Evolutionary conservation across 2,113 vertebrate genomes (phyloP).

Genomic region (Oreochromis tanganicae): DNA sequence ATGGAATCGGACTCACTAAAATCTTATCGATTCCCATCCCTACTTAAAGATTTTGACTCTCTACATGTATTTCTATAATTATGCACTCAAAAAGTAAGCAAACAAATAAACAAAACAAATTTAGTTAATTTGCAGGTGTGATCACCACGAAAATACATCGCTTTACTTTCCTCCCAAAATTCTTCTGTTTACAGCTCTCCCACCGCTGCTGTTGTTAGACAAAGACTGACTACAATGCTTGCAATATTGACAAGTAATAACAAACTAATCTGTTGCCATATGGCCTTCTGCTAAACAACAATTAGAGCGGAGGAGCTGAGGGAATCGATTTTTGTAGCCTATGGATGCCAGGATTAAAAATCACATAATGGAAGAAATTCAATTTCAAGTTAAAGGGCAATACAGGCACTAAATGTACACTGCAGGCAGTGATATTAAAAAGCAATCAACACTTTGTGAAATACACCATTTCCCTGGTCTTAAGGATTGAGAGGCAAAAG

Average conservation of each 20-base stretch:
- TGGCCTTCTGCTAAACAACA: slow-evolving; percentile 48
- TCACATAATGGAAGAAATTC: slow-evolving; percentile 71
- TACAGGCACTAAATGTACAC: slow-evolving; percentile 61
- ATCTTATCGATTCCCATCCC: neutral
- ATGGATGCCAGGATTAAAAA: slow-evolving; percentile 65
- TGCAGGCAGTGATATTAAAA: slow-evolving; percentile 71
- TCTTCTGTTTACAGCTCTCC: neutral
- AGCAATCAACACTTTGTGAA: slow-evolving; percentile 67
- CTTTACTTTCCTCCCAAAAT: neutral
- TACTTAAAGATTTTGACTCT: neutral
- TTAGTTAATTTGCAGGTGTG: neutral
- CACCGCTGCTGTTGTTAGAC: neutral
- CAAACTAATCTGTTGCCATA: slow-evolving; percentile 38
- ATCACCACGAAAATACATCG: neutral
- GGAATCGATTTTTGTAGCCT: slow-evolving; percentile 60
- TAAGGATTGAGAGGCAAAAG: slow-evolving; percentile 10
- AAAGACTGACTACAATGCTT: neutral
- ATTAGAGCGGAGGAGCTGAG: slow-evolving; percentile 44
- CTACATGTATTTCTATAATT: neutral
- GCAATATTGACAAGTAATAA: slow-evolving; percentile 28
- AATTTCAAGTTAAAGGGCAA: slow-evolving; percentile 74
- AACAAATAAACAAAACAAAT: neutral
- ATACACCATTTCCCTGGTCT: slow-evolving; percentile 44
- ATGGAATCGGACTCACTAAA: neutral
- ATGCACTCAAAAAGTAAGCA: neutral